Base-by-base conservation (phyloP, 2,888 invertebrate genomes). In the Tetanocera ferruginea region DNA sequence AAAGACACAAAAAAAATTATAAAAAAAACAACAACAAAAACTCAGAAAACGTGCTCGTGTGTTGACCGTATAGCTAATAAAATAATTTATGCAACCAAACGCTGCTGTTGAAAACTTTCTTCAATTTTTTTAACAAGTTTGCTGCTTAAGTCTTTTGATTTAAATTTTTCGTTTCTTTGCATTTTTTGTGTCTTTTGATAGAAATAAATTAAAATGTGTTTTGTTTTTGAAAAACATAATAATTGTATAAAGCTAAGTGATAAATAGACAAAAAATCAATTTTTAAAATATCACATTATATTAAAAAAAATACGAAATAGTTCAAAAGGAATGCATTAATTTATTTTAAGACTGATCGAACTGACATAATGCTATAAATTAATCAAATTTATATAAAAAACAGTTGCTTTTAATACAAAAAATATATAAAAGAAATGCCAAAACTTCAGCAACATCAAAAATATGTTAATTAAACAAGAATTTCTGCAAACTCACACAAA, bases 141-240 rank as follows among this genome's bases (percentile, higher is more conserved):
- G 86, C 84, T 85, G 81, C 85, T 82, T 83, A 84, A 86, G 85
- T 84, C 84, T 83, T 85, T 84, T 86, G 85, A 85, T 86, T 85
- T 86, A 86, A 86, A 85, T 85, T 84, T 67, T 5, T 49, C 19
- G 2, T 23, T 8, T 34, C 1, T 34, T 66, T 43, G 23, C 5
- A 8, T 8, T 3, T 43, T 19, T n/a, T 37, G 49, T 49, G 49
- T 9, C 49, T 49, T 14, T 9, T 49, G 49, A 49, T 49, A 9
- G 49, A 9, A 49, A 9, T 49, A 9, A 14, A 49, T 14, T n/a
- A 37, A 52, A 52, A 17, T 17, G 52, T 17, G 19, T 19, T 14
- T 14, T 49, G 14, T 9, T 5, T n/a, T 17, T 52, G 17, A 52
- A 52, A 52, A n/a, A n/a, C n/a, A n/a, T n/a, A n/a, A n/a, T n/a